Conservation (phyloP, 1,140 invertebrate species). For the Pogonomyrmex barbatus region DNA sequence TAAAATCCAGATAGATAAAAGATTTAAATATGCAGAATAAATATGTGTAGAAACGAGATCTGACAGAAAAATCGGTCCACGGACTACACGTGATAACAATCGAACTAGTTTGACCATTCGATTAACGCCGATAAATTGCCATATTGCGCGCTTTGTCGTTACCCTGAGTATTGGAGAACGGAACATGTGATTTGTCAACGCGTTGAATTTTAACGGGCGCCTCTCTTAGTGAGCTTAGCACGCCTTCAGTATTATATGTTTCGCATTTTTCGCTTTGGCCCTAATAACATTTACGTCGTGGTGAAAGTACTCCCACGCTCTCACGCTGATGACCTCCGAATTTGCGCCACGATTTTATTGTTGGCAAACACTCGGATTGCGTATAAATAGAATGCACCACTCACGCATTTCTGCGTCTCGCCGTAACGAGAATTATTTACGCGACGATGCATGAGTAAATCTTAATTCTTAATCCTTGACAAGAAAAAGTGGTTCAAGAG, state of each 20-base stretch:
- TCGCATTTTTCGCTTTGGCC: constrained; percentile 51
- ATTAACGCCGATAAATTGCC: constrained; percentile 24
- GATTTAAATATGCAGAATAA: background rate
- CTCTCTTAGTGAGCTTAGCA: constrained; percentile 20
- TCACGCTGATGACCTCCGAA: constrained; percentile 64
- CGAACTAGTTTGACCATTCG: background rate
- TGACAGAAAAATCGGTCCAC: constrained; percentile 3
- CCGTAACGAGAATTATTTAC: constrained; percentile 35
- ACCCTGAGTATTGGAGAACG: background rate
- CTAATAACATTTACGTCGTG: constrained; percentile 64
- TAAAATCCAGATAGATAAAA: constrained; percentile 13
- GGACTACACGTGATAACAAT: background rate
- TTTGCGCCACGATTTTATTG: constrained; percentile 69
- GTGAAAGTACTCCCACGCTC: constrained; percentile 74
- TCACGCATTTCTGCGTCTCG: constrained; percentile 29
- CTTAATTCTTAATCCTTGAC: constrained; percentile 52
- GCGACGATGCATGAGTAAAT: constrained; percentile 25
- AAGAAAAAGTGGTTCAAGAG: constrained; percentile 1
- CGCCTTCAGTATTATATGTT: constrained; percentile 62
- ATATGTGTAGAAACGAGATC: constrained; percentile 8
- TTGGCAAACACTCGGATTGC: constrained; percentile 49
- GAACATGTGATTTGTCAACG: constrained; percentile 67
- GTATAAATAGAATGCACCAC: constrained; percentile 57
- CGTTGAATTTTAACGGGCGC: constrained; percentile 65
- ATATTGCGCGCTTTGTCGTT: constrained; percentile 33